Evolutionary conservation across 2,888 invertebrate species (phyloP).

Genomic region (Sphaerophoria rueppellii): DNA sequence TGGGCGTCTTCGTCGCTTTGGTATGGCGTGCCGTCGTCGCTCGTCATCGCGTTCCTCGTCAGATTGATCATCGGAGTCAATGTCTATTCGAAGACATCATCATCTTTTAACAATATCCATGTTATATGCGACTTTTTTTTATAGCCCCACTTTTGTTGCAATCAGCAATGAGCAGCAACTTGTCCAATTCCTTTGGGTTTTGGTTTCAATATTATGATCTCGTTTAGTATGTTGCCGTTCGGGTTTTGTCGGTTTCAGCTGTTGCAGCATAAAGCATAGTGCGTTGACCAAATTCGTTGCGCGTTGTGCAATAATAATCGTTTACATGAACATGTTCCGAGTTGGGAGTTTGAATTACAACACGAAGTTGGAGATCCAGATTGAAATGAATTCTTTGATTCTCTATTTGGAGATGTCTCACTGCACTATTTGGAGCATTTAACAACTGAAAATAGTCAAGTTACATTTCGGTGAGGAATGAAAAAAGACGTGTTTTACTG

Average conservation of each 20-base stretch:
- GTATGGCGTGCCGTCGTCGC: not conserved
- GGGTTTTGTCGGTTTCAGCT: conserved; percentile 2
- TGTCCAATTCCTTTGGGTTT: conserved; percentile 42
- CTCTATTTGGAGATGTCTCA: conserved; percentile 40
- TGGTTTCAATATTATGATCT: conserved; percentile 36
- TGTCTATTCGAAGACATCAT: not conserved
- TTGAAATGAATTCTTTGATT: conserved; percentile 38
- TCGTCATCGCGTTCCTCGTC: not conserved
- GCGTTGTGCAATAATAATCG: conserved; percentile 39
- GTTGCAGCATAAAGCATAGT: not conserved
- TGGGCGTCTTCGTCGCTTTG: conserved; percentile 7
- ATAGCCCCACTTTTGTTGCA: conserved; percentile 36
- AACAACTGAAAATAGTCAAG: not conserved
- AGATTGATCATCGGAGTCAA: not conserved
- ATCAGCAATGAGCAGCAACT: conserved; percentile 60
- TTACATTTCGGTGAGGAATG: not conserved
- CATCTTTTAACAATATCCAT: conserved; percentile 20
- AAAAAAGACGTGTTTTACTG: not conserved
- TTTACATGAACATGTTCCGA: conserved; percentile 1
- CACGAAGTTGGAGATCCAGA: conserved; percentile 5
- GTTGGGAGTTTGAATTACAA: conserved; percentile 17
- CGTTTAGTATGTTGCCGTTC: conserved; percentile 14
- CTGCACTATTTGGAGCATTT: conserved; percentile 29
- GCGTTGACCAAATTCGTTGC: conserved; percentile 53
- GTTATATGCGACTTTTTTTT: conserved; percentile 2